These are phyloP conservation scores for Danaus melanippus DNA, from an alignment of 1,140 invertebrate genomes.

Conservation along the genomic window DNA sequence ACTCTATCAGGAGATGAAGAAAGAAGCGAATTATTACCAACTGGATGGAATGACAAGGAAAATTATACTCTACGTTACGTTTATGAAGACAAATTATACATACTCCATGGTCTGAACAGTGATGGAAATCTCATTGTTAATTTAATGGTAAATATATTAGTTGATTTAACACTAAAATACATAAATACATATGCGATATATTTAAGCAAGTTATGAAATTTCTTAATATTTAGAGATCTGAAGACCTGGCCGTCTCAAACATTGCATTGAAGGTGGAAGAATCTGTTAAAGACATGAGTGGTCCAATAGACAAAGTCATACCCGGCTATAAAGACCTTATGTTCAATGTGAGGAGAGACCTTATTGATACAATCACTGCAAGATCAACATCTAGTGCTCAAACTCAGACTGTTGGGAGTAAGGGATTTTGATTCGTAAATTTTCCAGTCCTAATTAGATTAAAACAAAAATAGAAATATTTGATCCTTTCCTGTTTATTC, in stretches of 20 bases:
- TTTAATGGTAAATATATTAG: conserved; percentile 73
- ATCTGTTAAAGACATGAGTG: conserved; percentile 37
- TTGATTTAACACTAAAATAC: neutral
- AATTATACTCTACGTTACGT: conserved; percentile 79
- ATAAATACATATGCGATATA: no score
- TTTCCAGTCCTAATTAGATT: no score
- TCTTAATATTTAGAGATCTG: conserved; percentile 44
- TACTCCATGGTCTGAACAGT: conserved; percentile 77
- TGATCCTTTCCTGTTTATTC: no score
- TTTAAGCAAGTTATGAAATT: conserved; percentile 1
- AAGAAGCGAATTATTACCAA: conserved; percentile 78
- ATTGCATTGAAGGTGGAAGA: conserved; percentile 51
- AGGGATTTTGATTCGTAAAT: conserved; percentile 1
- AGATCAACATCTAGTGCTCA: conserved; percentile 33
- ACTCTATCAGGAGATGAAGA: conserved; percentile 74
- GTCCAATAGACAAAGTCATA: conserved; percentile 64
- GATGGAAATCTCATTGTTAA: conserved; percentile 77
- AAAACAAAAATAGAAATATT: no score
- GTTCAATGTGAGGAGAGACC: conserved; percentile 66
- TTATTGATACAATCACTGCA: conserved; percentile 55
- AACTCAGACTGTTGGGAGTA: conserved; percentile 53
- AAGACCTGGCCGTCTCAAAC: conserved; percentile 51
- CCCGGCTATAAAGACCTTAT: conserved; percentile 68
- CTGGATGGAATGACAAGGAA: conserved; percentile 77
- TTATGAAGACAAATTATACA: conserved; percentile 76